Base-by-base conservation (phyloP, 2,797 vertebrate species). In the Oryzias dopingdopingensis region DNA sequence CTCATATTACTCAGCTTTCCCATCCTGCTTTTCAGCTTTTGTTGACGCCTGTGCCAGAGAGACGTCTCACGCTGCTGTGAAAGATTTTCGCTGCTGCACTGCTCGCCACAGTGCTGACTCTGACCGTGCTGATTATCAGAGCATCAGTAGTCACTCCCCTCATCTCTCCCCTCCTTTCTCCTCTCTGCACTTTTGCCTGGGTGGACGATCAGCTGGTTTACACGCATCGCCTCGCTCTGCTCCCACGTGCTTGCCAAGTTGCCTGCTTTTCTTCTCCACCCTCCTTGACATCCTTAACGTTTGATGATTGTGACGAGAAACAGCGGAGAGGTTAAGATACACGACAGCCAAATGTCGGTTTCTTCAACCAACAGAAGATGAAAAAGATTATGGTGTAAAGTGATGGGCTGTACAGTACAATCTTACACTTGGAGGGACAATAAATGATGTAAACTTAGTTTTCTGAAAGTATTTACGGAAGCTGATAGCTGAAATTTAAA, bases 141-240 rank as follows among this genome's bases (percentile, higher is more conserved):
- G 86, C 87, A 90, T 90, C 89, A 83, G 77, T 72, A 79, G 80
- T 84, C 87, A 83, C 80, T 83, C 82, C 80, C 72, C 79, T 32
- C 14, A 10, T 22, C 16, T 40, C 55, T 58, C 68, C 60, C 73
- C 69, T 71, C 58, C 63, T 59, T 67, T 59, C 56, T n/a, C 32
- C 52, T 42, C 66, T 52, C 51, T 20, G 12, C 49, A 49, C 58
- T 74, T 37, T 65, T 4, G 69, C 76, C 81, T 84, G 81, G 64
- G 65, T 53, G 77, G 71, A 79, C 58, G 67, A 92, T 92, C 93
- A 92, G 91, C 90, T 91, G 91, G 86, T 82, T 81, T 65, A 54
- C 88, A 81, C 83, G 80, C 74, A 78, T 76, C 49, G n/a, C 48
- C 58, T 68, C 40, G 3, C 69, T 61, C 61, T 49, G 49, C 77